These are phyloP conservation scores for Chrysopa pallens DNA, from an alignment of 1,140 invertebrate species.

Conservation along the genomic window DNA sequence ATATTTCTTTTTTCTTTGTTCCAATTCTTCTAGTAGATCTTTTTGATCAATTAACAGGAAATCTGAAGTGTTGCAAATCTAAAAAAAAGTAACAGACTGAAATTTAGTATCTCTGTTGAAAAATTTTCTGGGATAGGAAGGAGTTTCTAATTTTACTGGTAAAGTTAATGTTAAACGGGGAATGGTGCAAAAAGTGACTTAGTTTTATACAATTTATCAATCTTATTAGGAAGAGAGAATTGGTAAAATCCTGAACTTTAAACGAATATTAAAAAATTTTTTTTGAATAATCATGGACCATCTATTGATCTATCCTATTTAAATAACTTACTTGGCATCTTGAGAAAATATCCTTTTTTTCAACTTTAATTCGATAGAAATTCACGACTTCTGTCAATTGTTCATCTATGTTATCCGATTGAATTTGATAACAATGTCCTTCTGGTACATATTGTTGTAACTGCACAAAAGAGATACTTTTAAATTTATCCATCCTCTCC, in stretches of 20 bases:
- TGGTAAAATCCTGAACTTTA: too few relatives aligned
- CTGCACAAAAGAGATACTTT: conserved; percentile 16
- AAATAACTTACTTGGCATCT: conserved; percentile 34
- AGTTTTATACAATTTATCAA: too few relatives aligned
- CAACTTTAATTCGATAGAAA: conserved; percentile 39
- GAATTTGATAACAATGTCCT: conserved; percentile 31
- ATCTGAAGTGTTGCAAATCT: conserved; percentile 34
- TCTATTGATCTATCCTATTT: neutral
- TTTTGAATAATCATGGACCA: too few relatives aligned
- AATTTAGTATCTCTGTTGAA: too few relatives aligned
- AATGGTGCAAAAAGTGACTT: too few relatives aligned
- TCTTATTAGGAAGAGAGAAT: too few relatives aligned
- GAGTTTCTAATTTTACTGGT: too few relatives aligned
- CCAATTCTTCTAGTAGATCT: conserved; percentile 12
- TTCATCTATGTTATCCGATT: conserved; percentile 23
- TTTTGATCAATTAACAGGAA: conserved; percentile 29
- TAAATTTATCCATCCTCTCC: conserved; percentile 1
- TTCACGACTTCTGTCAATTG: conserved; percentile 40
- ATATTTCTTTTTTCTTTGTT: conserved; percentile 5
- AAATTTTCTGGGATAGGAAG: too few relatives aligned
- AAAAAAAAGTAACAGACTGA: conserved; percentile 5
- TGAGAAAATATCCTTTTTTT: conserved; percentile 40
- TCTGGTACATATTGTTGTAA: conserved; percentile 24
- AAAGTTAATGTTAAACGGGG: too few relatives aligned
- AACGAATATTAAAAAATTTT: too few relatives aligned